Percentiles rank a stretch among this genome's conserved stretches.
These are phyloP conservation scores for Diplazon laetatorius DNA, from an alignment of 2,888 invertebrate genomes.

Conservation along the genomic window DNA sequence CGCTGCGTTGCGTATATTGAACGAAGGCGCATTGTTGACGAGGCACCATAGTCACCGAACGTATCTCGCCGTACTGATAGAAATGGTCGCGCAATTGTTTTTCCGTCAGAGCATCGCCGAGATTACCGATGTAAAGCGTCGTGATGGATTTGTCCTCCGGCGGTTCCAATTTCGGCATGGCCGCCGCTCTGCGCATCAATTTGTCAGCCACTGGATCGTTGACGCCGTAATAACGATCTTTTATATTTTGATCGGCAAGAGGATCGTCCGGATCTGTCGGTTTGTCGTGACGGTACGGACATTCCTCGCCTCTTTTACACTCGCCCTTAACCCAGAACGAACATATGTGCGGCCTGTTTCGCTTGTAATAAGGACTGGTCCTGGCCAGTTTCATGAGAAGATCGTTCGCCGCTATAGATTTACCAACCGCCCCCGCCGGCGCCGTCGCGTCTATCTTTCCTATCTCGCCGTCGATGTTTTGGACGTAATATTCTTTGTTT, in stretches of 20 bases:
- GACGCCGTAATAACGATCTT: conserved; percentile 96
- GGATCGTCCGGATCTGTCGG: conserved; percentile 99
- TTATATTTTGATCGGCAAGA: conserved; percentile 97
- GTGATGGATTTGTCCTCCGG: conserved; percentile 98
- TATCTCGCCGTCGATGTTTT: conserved; percentile 93
- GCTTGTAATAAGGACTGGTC: conserved; percentile 96
- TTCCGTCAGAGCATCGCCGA: conserved; percentile 94
- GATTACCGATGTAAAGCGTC: conserved; percentile 98
- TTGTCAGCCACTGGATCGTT: conserved; percentile 99
- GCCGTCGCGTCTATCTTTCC: conserved; percentile 80
- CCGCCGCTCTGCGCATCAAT: conserved; percentile 93
- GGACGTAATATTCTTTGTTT: conserved; percentile 97
- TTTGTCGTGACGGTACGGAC: conserved; percentile 97
- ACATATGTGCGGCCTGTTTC: conserved; percentile 97
- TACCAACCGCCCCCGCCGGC: conserved; percentile 86
- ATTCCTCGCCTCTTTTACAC: conserved; percentile 97
- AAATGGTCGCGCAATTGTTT: conserved; percentile 97
- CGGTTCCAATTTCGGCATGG: conserved; percentile 96
- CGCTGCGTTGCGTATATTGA: conserved; percentile 94
- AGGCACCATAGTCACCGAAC: conserved; percentile 95
- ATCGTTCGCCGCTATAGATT: conserved; percentile 91
- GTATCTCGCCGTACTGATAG: conserved; percentile 99
- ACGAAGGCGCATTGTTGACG: conserved; percentile 98
- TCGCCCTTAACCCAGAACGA: conserved; percentile 99
- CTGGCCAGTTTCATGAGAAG: conserved; percentile 93